Conservation (phyloP, 1,140 invertebrate species). For the Nasonia giraulti region DNA sequence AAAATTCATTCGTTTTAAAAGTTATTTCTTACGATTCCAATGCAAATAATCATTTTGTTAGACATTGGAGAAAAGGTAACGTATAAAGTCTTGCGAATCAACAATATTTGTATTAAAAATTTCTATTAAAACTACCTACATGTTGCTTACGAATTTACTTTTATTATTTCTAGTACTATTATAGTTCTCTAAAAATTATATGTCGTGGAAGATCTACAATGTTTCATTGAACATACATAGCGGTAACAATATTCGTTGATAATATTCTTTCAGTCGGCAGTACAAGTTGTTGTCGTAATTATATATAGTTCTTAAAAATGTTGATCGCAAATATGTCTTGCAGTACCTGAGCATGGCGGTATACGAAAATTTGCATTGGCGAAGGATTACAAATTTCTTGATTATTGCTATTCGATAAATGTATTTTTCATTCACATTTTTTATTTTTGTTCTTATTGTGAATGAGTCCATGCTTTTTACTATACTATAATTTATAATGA, state of each 20-base stretch:
- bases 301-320: constrained; percentile 15
- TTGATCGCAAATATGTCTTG: constrained; percentile 21
- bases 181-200: neutral
- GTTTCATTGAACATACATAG: neutral
- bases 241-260: constrained; percentile 9
- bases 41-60: constrained; percentile 5
- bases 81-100: constrained; percentile 11
- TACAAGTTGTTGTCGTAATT: constrained; percentile 2
- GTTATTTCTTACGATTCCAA: neutral
- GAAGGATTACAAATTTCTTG: neutral
- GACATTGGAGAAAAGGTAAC: neutral
- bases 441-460: too few species aligned
- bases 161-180: neutral
- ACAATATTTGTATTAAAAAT: constrained; percentile 1
- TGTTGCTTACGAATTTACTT: neutral
- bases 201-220: constrained; percentile 39
- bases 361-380: constrained; percentile 37
- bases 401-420: constrained; percentile 18
- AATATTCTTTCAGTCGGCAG: constrained; percentile 32
- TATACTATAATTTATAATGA: neutral
- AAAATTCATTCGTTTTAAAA: neutral
- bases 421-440: neutral
- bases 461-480: neutral
- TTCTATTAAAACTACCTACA: neutral
- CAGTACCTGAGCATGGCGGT: constrained; percentile 21